Evolutionary conservation across 2,797 vertebrate genomes (phyloP).

Genomic region (Sparidentex hasta): DNA sequence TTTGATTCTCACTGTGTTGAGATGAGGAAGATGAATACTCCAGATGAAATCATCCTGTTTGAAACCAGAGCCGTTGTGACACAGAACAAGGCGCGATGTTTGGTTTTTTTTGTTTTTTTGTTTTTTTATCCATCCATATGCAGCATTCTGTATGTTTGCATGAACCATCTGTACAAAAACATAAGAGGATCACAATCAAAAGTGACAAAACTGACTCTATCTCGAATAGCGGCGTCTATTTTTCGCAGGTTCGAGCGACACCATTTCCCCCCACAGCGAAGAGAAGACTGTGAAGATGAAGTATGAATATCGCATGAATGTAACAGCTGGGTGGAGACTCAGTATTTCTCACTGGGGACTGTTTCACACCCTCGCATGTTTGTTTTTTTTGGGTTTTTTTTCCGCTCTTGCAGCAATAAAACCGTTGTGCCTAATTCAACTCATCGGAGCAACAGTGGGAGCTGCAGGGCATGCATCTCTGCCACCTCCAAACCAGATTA

Average conservation of each 20-base stretch:
- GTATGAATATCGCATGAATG: slow-evolving; percentile 23
- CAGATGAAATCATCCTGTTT: slow-evolving; percentile 12
- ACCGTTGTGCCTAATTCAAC: slow-evolving; percentile 68
- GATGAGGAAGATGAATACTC: neutral
- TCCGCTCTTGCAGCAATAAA: slow-evolving; percentile 60
- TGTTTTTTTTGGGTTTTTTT: slow-evolving; percentile 3
- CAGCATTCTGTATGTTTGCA: neutral
- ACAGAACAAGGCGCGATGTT: neutral
- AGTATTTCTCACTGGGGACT: slow-evolving; percentile 31
- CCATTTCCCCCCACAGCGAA: slow-evolving; percentile 8
- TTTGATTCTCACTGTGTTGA: slow-evolving; percentile 11
- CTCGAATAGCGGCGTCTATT: slow-evolving; percentile 15
- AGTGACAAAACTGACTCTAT: slow-evolving; percentile 11
- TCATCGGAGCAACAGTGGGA: slow-evolving; percentile 54
- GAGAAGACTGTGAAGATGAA: slow-evolving; percentile 37
- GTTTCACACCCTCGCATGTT: slow-evolving; percentile 9
- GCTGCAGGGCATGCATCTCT: slow-evolving; percentile 64
- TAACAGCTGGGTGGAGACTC: slow-evolving; percentile 50
- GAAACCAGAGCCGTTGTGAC: neutral
- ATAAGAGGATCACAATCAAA: slow-evolving; percentile 15
- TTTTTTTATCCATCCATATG: neutral
- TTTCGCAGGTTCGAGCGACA: slow-evolving; percentile 23
- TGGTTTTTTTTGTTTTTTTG: neutral
- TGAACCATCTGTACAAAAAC: neutral
- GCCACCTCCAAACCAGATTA: slow-evolving; percentile 73